Percentiles rank a stretch among this genome's conserved stretches.
phyloP scores from a whole-genome alignment of 2,113 vertebrate genomes.

The Percopsis transmontana region DNA sequence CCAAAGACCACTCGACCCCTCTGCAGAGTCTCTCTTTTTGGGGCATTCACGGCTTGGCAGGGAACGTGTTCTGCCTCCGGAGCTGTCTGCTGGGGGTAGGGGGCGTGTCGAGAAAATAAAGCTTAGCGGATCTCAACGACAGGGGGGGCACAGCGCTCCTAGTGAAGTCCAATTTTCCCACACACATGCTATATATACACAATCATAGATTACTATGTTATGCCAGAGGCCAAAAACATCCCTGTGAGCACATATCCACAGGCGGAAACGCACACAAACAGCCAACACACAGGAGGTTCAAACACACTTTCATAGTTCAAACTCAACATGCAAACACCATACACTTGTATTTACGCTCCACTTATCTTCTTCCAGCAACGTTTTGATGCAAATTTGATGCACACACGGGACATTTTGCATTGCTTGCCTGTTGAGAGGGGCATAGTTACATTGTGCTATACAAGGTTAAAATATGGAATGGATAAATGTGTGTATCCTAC shows the following conservation, averaged over 20 bases:
- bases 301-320: not conserved
- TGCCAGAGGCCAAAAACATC: not conserved
- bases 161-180: not conserved
- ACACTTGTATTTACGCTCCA: not conserved
- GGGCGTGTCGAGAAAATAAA: not conserved
- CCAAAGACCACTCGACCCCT: not conserved
- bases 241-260: not conserved
- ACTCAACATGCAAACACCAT: too few species aligned
- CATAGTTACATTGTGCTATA: too few species aligned
- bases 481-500: too few species aligned
- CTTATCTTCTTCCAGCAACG: too few species aligned
- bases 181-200: conserved; percentile 6
- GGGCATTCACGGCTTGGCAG: conserved; percentile 10
- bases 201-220: not conserved
- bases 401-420: too few species aligned
- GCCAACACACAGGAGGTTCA: too few species aligned
- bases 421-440: too few species aligned
- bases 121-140: not conserved
- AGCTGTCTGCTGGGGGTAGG: not conserved
- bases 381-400: too few species aligned
- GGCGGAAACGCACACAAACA: not conserved
- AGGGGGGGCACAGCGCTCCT: not conserved
- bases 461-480: too few species aligned
- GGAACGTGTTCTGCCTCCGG: conserved; percentile 1
- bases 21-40: not conserved